Evolutionary conservation across 2,113 vertebrate species (phyloP), one percentile per base, ranked within the genome.

Genomic region (Phalacrocorax pelagicus): DNA sequence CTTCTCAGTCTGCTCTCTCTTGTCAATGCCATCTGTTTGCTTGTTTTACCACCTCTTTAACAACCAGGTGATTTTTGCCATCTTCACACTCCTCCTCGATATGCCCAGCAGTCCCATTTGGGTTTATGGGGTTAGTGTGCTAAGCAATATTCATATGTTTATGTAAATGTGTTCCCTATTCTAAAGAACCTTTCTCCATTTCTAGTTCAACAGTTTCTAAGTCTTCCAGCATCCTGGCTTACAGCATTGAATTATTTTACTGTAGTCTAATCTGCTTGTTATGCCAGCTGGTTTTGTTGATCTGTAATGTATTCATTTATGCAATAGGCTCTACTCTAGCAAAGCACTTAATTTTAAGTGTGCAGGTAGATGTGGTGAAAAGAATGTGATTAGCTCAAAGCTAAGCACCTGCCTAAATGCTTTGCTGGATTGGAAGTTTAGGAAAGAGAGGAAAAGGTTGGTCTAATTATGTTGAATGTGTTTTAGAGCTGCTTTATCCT

Each of bases 361-460:
- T 91, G 90, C 52, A 97, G 88, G 94, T 94, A 95, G 72, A 51
- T 44, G 78, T 52, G 59, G 63, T 58, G 94, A 78, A 83, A 88
- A 92, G 67, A 88, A 83, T 88, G 59, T 51, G 63, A 93, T 94
- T 95, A 95, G 40, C 94, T 84, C 63, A 88, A 81, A 93, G 79
- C 57, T 92, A 86, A 94, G 83, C 65, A 81, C 77, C 85, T 95
- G 65, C 55, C 72, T 93, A 84, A 93, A 78, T 78, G 42, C 69
- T 96, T 84, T 93, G 57, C 80, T 86, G 92, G 75, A 81, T 74
- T 81, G 59, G 47, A 81, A 52, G 52, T 38, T 94, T 92, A 91
- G 75, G 52, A 71, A 90, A 86, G 69, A 91, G 57, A 79, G 81
- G 54, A 91, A 74, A 93, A 96, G 67, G 38, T 88, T 59, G 32